A percentile compares a stretch with the other conserved stretches of the same genome.
Conservation (phyloP, 2,113 vertebrate species). For the Oreochromis spilurus region DNA sequence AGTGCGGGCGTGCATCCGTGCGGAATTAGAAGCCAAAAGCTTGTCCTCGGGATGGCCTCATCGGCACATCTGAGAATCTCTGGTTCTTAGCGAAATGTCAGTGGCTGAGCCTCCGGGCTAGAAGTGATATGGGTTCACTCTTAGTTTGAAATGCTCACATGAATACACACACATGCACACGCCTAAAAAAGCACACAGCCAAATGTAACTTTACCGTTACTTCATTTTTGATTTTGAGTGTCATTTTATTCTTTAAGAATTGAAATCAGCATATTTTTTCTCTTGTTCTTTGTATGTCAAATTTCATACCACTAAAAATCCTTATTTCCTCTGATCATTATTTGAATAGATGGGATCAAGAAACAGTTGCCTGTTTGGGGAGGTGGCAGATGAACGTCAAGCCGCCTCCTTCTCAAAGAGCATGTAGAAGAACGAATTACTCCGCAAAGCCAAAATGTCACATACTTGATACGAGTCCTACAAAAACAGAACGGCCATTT, state of each 20-base stretch:
- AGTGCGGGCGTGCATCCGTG: background rate
- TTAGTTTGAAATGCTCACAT: slow-evolving; percentile 14
- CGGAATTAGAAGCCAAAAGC: slow-evolving; percentile 31
- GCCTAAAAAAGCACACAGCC: background rate
- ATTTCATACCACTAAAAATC: background rate
- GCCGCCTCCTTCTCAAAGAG: slow-evolving; percentile 11
- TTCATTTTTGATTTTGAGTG: background rate
- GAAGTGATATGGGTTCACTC: slow-evolving; percentile 48
- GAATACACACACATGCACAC: background rate
- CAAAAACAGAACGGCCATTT: slow-evolving; percentile 49
- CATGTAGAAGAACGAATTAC: slow-evolving; percentile 44
- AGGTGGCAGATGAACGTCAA: slow-evolving; percentile 7
- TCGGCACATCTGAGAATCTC: slow-evolving; percentile 58
- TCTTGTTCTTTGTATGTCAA: background rate
- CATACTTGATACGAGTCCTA: slow-evolving; percentile 63
- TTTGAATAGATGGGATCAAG: slow-evolving; percentile 37
- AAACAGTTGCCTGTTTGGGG: slow-evolving; percentile 15
- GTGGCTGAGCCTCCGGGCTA: slow-evolving; percentile 32
- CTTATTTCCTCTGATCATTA: slow-evolving; percentile 7
- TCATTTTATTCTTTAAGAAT: background rate
- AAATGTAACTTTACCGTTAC: background rate
- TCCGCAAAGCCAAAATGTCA: slow-evolving; percentile 37
- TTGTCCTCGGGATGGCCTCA: slow-evolving; percentile 51
- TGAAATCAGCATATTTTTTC: background rate
- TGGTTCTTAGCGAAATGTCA: slow-evolving; percentile 49